These are phyloP conservation scores for Pogonocherus hispidulus DNA, from an alignment of 2,888 invertebrate species.

Conservation along the genomic window DNA sequence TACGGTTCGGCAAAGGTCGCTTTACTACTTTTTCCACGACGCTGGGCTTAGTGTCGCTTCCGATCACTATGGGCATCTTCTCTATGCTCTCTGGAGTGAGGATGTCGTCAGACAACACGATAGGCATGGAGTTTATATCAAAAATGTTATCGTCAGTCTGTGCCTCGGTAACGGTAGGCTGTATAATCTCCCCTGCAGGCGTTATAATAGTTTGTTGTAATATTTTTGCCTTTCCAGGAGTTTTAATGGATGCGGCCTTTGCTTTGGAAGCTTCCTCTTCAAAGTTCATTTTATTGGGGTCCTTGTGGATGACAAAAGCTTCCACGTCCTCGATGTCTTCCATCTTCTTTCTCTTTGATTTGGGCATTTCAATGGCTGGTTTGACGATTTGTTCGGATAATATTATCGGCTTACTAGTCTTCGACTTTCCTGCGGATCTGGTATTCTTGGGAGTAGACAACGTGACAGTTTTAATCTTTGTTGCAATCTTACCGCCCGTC, in stretches of 20 bases:
- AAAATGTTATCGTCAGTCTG: slow-evolving; percentile 70
- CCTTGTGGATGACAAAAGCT: slow-evolving; percentile 65
- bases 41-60: slow-evolving; percentile 24
- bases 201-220: slow-evolving; percentile 68
- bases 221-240: slow-evolving; percentile 64
- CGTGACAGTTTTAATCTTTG: slow-evolving; percentile 7
- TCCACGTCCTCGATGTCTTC: slow-evolving; percentile 66
- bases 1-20: slow-evolving; percentile 20
- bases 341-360: slow-evolving; percentile 33
- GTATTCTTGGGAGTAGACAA: slow-evolving; percentile 8
- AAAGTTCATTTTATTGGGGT: slow-evolving; percentile 44
- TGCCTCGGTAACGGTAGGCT: slow-evolving; percentile 33
- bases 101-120: slow-evolving; percentile 80
- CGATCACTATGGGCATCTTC: slow-evolving; percentile 72
- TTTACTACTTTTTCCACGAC: slow-evolving; percentile 24
- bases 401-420: slow-evolving; percentile 61
- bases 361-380: slow-evolving; percentile 48
- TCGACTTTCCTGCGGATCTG: slow-evolving; percentile 5
- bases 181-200: slow-evolving; percentile 63
- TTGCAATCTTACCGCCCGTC: neutral
- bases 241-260: slow-evolving; percentile 11
- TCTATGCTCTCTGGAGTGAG: slow-evolving; percentile 78
- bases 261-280: slow-evolving; percentile 37
- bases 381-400: slow-evolving; percentile 66
- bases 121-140: slow-evolving; percentile 84